These are phyloP conservation scores for Danio choprae DNA, from an alignment of 2,797 vertebrate species.

Conservation along the genomic window DNA sequence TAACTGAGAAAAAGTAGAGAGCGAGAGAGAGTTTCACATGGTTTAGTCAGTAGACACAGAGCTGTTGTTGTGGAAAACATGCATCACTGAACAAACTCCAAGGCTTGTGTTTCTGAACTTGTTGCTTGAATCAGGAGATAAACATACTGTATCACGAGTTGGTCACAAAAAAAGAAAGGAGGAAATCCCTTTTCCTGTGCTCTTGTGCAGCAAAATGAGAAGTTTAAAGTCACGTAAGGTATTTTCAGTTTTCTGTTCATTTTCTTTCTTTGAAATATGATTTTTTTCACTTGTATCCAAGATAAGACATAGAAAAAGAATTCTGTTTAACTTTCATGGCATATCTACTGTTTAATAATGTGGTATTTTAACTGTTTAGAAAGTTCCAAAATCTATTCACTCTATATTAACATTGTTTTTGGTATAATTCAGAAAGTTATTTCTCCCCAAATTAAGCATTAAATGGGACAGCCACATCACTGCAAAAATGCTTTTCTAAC, in stretches of 20 bases:
- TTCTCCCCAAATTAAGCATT: not conserved
- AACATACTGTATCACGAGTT: not conserved
- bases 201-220: not conserved
- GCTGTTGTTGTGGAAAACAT: conserved; percentile 42
- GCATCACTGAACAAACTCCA: conserved; percentile 35
- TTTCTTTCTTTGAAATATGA: conserved; percentile 2
- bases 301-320: no score
- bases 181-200: conserved; percentile 7
- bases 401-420: no score
- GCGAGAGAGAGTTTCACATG: conserved; percentile 1
- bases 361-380: not conserved
- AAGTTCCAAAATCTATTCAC: not conserved
- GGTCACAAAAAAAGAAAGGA: not conserved
- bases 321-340: not conserved
- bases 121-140: not conserved
- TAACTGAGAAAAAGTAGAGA: not conserved
- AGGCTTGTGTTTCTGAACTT: not conserved
- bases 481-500: no score
- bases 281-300: not conserved
- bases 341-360: not conserved
- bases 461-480: not conserved
- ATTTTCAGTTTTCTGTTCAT: not conserved
- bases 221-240: not conserved
- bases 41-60: conserved; percentile 19
- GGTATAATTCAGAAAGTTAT: not conserved